Evolutionary conservation across 2,888 invertebrate species (phyloP).

Genomic region (Minunthozetes semirufus): DNA sequence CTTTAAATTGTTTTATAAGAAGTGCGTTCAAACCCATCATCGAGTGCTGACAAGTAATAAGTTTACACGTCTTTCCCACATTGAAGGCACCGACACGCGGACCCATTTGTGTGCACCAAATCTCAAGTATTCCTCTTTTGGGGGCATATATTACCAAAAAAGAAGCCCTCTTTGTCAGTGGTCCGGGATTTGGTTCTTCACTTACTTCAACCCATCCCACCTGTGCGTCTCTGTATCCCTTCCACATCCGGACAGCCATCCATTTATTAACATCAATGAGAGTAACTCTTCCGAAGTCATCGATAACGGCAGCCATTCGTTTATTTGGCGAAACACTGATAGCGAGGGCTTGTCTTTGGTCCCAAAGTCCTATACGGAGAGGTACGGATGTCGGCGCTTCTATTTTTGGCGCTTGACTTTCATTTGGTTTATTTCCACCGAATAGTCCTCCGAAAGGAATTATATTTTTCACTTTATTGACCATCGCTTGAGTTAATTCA

Average conservation of each 20-base stretch:
- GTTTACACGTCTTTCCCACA: slow-evolving; percentile 66
- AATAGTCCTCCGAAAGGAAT: slow-evolving; percentile 33
- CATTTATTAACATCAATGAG: slow-evolving; percentile 75
- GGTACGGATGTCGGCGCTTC: slow-evolving; percentile 66
- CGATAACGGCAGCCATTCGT: slow-evolving; percentile 70
- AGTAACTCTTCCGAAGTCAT: slow-evolving; percentile 77
- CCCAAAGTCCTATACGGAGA: slow-evolving; percentile 67
- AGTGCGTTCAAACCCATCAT: slow-evolving; percentile 64
- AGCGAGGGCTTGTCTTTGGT: slow-evolving; percentile 66
- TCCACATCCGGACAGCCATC: slow-evolving; percentile 75
- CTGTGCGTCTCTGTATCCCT: slow-evolving; percentile 92
- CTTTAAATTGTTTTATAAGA: slow-evolving; percentile 16
- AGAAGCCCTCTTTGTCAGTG: slow-evolving; percentile 57
- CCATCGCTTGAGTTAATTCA: slow-evolving; percentile 87
- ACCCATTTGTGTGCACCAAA: slow-evolving; percentile 84
- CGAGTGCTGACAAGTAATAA: slow-evolving; percentile 72
- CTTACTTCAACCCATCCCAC: slow-evolving; percentile 83
- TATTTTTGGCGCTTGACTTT: slow-evolving; percentile 47
- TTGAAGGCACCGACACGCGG: slow-evolving; percentile 83
- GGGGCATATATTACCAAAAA: slow-evolving; percentile 91
- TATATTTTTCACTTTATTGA: slow-evolving; percentile 67
- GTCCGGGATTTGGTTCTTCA: slow-evolving; percentile 50
- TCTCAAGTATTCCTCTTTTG: slow-evolving; percentile 78
- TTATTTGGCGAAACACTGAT: slow-evolving; percentile 73
- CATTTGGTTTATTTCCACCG: background rate